Evolutionary conservation across 2,888 invertebrate genomes (phyloP).

Genomic region (Halictus quadricinctus): DNA sequence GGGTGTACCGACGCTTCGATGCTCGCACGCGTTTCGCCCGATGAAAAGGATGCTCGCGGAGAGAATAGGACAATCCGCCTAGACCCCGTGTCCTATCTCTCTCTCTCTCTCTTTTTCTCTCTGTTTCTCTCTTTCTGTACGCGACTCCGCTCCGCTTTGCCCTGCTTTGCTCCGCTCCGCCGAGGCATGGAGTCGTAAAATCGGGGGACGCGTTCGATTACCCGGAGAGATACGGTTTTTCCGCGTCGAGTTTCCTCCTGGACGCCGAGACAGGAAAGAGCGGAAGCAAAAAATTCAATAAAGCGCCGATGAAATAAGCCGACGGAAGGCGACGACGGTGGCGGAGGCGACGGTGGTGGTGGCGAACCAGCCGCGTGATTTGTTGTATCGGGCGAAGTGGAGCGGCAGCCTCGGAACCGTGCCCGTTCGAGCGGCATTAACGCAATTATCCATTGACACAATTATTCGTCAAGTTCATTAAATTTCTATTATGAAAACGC

Average conservation of each 20-base stretch:
- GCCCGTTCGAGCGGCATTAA: constrained; percentile 56
- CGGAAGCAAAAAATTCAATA: constrained; percentile 39
- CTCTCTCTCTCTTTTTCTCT: too few species aligned
- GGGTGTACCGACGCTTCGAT: neutral
- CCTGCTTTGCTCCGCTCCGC: neutral
- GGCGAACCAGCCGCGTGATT: constrained; percentile 35
- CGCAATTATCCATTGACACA: constrained; percentile 62
- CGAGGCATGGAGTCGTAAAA: constrained; percentile 43
- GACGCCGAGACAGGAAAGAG: neutral
- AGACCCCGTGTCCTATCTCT: neutral
- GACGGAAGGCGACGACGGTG: constrained; percentile 16
- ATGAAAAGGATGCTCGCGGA: constrained; percentile 25
- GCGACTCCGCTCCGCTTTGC: neutral
- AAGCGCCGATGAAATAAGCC: constrained; percentile 45
- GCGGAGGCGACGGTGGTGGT: neutral
- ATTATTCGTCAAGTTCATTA: constrained; percentile 66
- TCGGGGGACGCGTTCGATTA: constrained; percentile 47
- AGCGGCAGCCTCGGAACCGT: constrained; percentile 25
- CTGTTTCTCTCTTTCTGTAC: neutral
- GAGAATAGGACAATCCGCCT: neutral
- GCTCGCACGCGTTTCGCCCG: constrained; percentile 16
- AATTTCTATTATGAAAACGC: constrained; percentile 61
- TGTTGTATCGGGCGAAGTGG: constrained; percentile 42
- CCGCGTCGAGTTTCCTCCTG: constrained; percentile 41
- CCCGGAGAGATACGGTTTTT: constrained; percentile 48